These are phyloP conservation scores for Diadophis punctatus DNA, from an alignment of 2,113 vertebrate species.

Conservation along the genomic window DNA sequence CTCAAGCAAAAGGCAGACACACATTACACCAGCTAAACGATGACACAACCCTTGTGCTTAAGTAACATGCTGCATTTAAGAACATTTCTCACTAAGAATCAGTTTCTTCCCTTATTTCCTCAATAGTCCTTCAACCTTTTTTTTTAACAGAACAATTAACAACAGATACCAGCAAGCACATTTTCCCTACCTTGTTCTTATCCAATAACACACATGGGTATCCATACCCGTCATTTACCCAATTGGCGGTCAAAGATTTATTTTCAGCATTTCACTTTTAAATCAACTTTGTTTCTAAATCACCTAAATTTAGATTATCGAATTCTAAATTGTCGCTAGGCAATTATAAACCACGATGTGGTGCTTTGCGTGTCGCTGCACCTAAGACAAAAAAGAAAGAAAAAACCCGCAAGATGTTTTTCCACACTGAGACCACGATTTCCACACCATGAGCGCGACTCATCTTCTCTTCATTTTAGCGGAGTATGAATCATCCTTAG, in stretches of 20 bases:
- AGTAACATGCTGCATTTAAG: neutral
- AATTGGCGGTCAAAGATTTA: neutral
- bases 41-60: neutral
- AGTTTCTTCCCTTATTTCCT: neutral
- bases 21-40: neutral
- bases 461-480: neutral
- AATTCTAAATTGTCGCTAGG: neutral
- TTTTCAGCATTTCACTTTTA: neutral
- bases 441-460: neutral
- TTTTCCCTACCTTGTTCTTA: neutral
- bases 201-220: neutral
- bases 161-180: neutral
- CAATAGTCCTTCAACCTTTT: neutral
- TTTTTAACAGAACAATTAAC: neutral
- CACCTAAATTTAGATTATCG: neutral
- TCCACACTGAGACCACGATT: no score
- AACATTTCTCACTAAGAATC: neutral
- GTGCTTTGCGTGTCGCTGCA: neutral
- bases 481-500: neutral
- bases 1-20: rapidly evolving
- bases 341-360: neutral
- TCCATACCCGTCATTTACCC: neutral
- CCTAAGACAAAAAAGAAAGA: neutral
- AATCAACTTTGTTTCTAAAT: neutral
- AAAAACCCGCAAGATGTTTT: neutral